phyloP scores from a whole-genome alignment of 2,113 vertebrate species.

The Embiotoca jacksoni region DNA sequence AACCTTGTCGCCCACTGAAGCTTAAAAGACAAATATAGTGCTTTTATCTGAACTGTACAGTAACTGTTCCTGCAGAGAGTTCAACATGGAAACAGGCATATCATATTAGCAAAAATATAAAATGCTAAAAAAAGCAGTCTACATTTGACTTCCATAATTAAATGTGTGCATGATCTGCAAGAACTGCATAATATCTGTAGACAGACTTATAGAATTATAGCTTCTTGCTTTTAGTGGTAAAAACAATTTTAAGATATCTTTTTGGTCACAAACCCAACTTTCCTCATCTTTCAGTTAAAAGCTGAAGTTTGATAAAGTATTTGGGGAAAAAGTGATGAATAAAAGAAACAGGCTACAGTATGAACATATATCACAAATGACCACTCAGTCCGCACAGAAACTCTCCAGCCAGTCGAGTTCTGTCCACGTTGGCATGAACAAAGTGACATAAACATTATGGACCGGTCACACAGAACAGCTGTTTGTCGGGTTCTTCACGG shows the following conservation, averaged over 20 bases:
- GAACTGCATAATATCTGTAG: constrained; percentile 54
- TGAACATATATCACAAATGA: constrained; percentile 40
- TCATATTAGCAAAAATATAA: constrained; percentile 75
- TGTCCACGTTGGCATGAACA: constrained; percentile 22
- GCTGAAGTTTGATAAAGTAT: constrained; percentile 27
- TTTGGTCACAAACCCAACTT: constrained; percentile 56
- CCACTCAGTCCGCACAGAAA: constrained; percentile 22
- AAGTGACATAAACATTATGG: background rate
- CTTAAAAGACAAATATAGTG: constrained; percentile 85
- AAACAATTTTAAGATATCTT: constrained; percentile 51
- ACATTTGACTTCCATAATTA: constrained; percentile 66
- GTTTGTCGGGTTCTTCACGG: constrained; percentile 8
- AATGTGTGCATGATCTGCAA: constrained; percentile 58
- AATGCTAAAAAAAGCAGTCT: constrained; percentile 72
- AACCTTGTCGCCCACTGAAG: constrained; percentile 83
- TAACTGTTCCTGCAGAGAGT: constrained; percentile 64
- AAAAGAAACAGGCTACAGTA: constrained; percentile 1
- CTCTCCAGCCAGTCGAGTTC: constrained; percentile 9
- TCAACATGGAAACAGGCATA: constrained; percentile 70
- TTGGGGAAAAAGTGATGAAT: constrained; percentile 8
- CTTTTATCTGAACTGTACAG: constrained; percentile 85
- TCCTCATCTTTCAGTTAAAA: constrained; percentile 46
- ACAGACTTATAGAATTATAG: constrained; percentile 55
- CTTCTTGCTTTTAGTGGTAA: constrained; percentile 73
- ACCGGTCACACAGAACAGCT: background rate